Percentiles rank a stretch among this genome's conserved stretches.
phyloP scores from a whole-genome alignment of 23 tunicate species.

The Styela clava region DNA sequence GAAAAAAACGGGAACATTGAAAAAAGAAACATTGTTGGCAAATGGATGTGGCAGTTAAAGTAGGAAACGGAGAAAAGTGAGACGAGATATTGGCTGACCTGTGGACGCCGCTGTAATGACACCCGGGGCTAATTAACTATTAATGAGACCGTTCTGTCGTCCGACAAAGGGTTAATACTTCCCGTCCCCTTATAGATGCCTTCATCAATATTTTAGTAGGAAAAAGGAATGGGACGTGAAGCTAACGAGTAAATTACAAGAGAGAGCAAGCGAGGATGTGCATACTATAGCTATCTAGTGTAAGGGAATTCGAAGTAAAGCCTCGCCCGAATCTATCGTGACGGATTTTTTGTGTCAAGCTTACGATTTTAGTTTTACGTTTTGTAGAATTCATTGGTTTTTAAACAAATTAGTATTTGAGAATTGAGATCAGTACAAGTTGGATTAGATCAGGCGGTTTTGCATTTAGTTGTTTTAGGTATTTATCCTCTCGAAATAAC shows the following conservation, averaged over 20 bases:
- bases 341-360: too few species aligned
- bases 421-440: too few species aligned
- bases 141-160: neutral
- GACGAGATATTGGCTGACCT: neutral
- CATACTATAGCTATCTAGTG: neutral
- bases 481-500: too few species aligned
- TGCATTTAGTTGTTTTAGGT: too few species aligned
- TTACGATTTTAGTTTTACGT: too few species aligned
- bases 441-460: too few species aligned
- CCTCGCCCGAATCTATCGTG: neutral
- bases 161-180: neutral
- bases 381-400: too few species aligned
- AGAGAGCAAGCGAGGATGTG: too few species aligned
- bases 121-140: neutral
- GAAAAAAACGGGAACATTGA: too few species aligned
- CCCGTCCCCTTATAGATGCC: neutral
- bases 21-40: too few species aligned
- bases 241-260: neutral
- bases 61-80: neutral
- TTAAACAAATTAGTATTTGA: too few species aligned
- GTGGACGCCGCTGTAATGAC: neutral
- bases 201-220: constrained; percentile 24
- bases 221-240: constrained; percentile 9
- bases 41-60: neutral
- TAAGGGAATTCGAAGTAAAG: neutral